Percentiles rank a stretch among this genome's conserved stretches.
Conservation (phyloP, 2,888 invertebrate genomes). For the Neelides folsomi region DNA sequence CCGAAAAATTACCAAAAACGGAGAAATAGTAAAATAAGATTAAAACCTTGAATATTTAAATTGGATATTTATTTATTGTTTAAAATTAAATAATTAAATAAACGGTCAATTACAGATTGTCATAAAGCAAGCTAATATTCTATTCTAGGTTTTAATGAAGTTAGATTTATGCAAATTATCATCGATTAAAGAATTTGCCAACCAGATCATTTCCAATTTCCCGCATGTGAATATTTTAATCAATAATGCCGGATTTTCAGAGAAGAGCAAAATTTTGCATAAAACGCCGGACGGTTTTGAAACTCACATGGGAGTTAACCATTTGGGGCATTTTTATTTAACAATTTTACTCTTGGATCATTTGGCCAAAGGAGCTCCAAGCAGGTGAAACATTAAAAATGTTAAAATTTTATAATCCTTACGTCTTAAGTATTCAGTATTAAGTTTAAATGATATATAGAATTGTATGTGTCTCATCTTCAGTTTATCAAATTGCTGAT, state of each 20-base stretch:
- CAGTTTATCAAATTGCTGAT: slow-evolving; percentile 30
- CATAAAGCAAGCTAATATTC: too few relatives aligned
- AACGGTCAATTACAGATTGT: too few relatives aligned
- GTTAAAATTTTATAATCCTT: not conserved
- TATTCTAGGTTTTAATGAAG: slow-evolving; percentile 34
- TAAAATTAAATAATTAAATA: too few relatives aligned
- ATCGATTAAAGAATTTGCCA: slow-evolving; percentile 38
- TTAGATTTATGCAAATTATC: slow-evolving; percentile 38
- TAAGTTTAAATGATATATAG: slow-evolving; percentile 10
- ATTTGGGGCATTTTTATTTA: slow-evolving; percentile 41
- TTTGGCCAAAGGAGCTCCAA: slow-evolving; percentile 34
- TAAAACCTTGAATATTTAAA: too few relatives aligned
- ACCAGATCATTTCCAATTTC: slow-evolving; percentile 34
- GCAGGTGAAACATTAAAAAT: slow-evolving; percentile 19
- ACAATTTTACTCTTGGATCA: slow-evolving; percentile 39
- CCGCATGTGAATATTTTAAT: slow-evolving; percentile 36
- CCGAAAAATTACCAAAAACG: too few relatives aligned
- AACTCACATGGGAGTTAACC: slow-evolving; percentile 38
- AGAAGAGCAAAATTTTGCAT: slow-evolving; percentile 8
- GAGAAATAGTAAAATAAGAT: too few relatives aligned
- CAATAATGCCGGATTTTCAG: slow-evolving; percentile 38
- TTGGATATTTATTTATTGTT: too few relatives aligned
- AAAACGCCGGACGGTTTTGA: slow-evolving; percentile 37
- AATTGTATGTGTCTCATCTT: slow-evolving; percentile 34
- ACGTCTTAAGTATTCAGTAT: too few relatives aligned